Percentiles rank a stretch among this genome's conserved stretches.
Conservation (phyloP, 2,797 vertebrate species). For the Alca torda region DNA sequence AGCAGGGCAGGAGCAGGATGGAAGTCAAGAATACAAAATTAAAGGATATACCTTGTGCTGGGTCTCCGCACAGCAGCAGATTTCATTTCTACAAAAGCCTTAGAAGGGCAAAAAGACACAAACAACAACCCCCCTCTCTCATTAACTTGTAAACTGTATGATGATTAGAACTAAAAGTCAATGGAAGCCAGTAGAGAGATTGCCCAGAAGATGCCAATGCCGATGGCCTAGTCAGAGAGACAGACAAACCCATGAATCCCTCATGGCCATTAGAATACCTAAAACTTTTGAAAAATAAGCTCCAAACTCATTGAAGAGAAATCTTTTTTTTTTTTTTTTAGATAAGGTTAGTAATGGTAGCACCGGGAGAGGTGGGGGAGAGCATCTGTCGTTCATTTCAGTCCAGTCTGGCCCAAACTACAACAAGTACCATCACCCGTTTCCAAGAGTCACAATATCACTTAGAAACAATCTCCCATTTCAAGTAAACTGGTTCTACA, state of each 20-base stretch:
- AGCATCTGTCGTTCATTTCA: neutral
- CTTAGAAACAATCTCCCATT: neutral
- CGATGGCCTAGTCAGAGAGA: fast-evolving
- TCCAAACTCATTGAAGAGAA: neutral
- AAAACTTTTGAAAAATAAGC: neutral
- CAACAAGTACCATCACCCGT: neutral
- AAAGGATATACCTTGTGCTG: neutral
- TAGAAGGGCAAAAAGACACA: neutral
- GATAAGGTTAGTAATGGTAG: neutral
- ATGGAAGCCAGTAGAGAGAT: neutral
- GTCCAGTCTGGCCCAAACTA: neutral
- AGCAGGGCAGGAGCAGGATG: neutral
- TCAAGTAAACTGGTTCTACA: neutral
- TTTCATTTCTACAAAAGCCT: neutral
- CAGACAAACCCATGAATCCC: neutral
- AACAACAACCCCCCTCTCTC: neutral
- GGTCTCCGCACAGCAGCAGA: neutral
- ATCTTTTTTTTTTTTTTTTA: neutral
- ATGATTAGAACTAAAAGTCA: neutral
- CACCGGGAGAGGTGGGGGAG: neutral
- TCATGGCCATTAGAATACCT: neutral
- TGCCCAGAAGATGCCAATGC: neutral
- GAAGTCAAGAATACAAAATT: neutral
- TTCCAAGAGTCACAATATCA: neutral
- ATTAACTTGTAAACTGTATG: neutral